These are phyloP conservation scores for Molorchus minor DNA, from an alignment of 2,888 invertebrate genomes.

Conservation along the genomic window DNA sequence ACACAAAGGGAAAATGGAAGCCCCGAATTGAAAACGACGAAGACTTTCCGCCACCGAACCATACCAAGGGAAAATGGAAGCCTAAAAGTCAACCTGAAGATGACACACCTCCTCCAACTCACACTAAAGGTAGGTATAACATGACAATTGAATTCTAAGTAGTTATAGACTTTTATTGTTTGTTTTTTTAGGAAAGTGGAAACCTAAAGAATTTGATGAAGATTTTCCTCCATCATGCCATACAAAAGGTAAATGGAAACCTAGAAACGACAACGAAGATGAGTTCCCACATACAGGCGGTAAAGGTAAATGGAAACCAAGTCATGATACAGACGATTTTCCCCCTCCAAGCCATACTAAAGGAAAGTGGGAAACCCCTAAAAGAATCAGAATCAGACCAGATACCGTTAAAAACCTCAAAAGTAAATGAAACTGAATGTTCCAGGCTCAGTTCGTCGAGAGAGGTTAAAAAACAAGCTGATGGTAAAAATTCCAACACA, in stretches of 20 bases:
- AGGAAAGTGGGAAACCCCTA: constrained; percentile 79
- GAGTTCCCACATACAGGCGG: constrained; percentile 68
- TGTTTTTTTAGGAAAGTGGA: constrained; percentile 69
- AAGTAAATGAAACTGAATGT: background rate
- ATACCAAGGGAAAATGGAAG: constrained; percentile 74
- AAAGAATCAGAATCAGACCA: constrained; percentile 7
- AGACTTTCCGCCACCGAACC: constrained; percentile 62
- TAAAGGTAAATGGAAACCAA: constrained; percentile 81
- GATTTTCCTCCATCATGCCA: constrained; percentile 28
- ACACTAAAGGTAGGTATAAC: too few relatives aligned
- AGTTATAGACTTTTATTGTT: too few relatives aligned
- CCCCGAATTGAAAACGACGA: constrained; percentile 33
- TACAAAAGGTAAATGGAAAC: constrained; percentile 30
- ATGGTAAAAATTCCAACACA: background rate
- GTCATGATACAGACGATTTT: constrained; percentile 28
- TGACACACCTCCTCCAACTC: constrained; percentile 14
- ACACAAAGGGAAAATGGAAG: constrained; percentile 73
- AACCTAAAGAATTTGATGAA: constrained; percentile 56
- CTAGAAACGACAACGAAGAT: constrained; percentile 27
- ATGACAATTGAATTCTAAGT: background rate
- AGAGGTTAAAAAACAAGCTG: constrained; percentile 3
- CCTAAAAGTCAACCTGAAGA: constrained; percentile 52
- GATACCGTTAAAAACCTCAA: background rate
- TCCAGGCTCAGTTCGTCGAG: background rate
- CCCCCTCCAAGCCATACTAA: constrained; percentile 74